These are phyloP conservation scores for Ophiothrix spiculata DNA, from an alignment of 35 echinoderm and acorn worm species.

Conservation along the genomic window DNA sequence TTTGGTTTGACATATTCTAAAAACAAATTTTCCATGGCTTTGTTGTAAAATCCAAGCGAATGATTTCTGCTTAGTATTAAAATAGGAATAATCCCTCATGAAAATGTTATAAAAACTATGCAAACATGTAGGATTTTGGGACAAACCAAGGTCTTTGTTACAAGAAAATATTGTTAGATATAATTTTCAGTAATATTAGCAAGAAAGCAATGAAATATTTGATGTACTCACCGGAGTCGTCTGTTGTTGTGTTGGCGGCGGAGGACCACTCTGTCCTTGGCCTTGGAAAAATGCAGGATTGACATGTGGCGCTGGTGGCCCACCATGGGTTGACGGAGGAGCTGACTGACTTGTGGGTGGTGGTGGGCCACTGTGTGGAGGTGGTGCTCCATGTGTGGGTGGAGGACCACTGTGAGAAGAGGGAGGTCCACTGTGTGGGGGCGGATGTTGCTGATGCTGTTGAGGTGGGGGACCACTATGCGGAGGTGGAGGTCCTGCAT, in stretches of 20 bases:
- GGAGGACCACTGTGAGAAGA: slow-evolving; percentile 24
- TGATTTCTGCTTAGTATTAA: too few species aligned
- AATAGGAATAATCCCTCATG: not conserved
- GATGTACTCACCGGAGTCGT: slow-evolving; percentile 14
- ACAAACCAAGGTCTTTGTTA: not conserved
- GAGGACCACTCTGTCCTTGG: slow-evolving; percentile 41
- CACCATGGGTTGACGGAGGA: slow-evolving; percentile 11
- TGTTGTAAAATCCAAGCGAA: too few species aligned
- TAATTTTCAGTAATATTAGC: not conserved
- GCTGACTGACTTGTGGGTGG: slow-evolving; percentile 17
- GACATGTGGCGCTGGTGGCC: slow-evolving; percentile 76
- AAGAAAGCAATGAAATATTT: not conserved
- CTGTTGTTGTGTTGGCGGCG: slow-evolving; percentile 43
- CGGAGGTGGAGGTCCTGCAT: slow-evolving; percentile 33
- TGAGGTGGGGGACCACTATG: slow-evolving; percentile 27
- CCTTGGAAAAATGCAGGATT: slow-evolving; percentile 90
- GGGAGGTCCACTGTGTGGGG: slow-evolving; percentile 26
- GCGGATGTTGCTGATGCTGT: not conserved
- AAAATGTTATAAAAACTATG: not conserved
- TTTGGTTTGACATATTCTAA: too few species aligned
- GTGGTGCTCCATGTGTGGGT: slow-evolving; percentile 21
- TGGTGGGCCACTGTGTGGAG: slow-evolving; percentile 34
- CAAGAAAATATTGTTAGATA: not conserved
- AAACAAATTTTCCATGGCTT: too few species aligned
- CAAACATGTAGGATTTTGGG: not conserved